Evolutionary conservation across 2,888 invertebrate species (phyloP), one percentile per base, ranked within the genome.

Genomic region (Pteria penguin): DNA sequence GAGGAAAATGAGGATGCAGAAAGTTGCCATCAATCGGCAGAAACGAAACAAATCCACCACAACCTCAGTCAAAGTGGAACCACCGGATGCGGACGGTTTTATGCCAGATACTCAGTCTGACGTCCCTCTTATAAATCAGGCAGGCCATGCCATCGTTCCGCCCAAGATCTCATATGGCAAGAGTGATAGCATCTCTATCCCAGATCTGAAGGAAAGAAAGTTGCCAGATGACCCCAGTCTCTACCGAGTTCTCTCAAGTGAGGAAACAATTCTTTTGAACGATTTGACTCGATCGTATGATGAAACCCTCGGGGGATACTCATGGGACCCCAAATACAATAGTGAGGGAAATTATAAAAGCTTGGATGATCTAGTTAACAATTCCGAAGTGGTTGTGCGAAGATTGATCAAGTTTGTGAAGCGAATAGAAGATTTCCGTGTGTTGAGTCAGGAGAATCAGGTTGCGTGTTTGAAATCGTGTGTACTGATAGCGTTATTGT

Each of bases 401-500:
- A 94, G 98, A 70, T 90, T 94, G 31, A 94, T 94, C 75, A 93
- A 94, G 87, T 94, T 94, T 93, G 93, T 94, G 14, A 94, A 94
- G 84, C 92, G 93, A 80, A 91, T 95, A 65, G 92, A 90, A 88
- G 96, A 97, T 2, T 99, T 99, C 92, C 96, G 96, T 91, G 96
- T 96, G 88, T 96, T 99, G 94, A 97, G 97, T 89, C 97, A 98
- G 89, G 97, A 97, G 86, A 98, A 98, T 92, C 98, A 98, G 93
- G 95, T 97, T 69, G 95, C 95, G 26, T 93, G 97, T 14, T 92
- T 98, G 8, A 98, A 97, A 92, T 97, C 98, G 0, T 86, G 88
- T 70, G 89, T 90, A 65, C 85, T 92, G 52, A 88, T 88, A 75
- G 88, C 90, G 0, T 83, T 99, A 95, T 96, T 99, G 75, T 94